Conservation (phyloP, 2,888 invertebrate species). For the Cerceris ruficornis region DNA sequence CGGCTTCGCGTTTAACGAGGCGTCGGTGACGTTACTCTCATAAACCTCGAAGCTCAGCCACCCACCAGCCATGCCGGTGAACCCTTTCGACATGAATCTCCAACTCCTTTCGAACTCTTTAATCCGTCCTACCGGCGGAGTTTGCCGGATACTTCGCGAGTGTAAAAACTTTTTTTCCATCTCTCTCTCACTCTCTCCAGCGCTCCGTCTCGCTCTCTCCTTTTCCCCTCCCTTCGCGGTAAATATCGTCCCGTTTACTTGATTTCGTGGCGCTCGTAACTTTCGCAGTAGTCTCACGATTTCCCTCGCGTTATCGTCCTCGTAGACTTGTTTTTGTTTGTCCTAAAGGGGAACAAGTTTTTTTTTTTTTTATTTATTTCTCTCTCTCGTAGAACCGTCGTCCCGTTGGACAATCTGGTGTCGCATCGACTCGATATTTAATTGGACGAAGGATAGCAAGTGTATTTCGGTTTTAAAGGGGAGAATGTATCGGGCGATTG, state of each 20-base stretch:
- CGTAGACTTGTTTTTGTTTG: background rate
- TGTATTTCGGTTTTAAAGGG: too few relatives aligned
- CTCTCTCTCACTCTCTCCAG: background rate
- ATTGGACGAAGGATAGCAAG: background rate
- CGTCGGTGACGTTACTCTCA: conserved; percentile 68
- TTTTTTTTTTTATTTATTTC: background rate
- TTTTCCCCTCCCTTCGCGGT: background rate
- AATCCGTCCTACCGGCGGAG: conserved; percentile 18
- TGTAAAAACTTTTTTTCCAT: background rate
- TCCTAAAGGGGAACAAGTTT: background rate
- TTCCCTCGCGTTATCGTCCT: background rate
- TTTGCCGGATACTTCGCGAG: conserved; percentile 2
- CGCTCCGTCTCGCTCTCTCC: background rate
- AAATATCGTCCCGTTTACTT: background rate
- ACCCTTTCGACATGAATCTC: conserved; percentile 30
- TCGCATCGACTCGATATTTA: background rate
- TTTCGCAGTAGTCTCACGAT: background rate
- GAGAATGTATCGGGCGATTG: too few relatives aligned
- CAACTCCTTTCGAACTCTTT: conserved; percentile 39
- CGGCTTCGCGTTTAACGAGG: conserved; percentile 60
- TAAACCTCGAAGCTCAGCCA: conserved; percentile 58
- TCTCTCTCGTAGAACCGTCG: background rate
- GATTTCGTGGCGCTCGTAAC: background rate
- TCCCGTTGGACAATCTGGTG: background rate
- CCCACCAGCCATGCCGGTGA: conserved; percentile 24